phyloP scores from a whole-genome alignment of 1,140 invertebrate species.

The Trinorchestia longiramus region DNA sequence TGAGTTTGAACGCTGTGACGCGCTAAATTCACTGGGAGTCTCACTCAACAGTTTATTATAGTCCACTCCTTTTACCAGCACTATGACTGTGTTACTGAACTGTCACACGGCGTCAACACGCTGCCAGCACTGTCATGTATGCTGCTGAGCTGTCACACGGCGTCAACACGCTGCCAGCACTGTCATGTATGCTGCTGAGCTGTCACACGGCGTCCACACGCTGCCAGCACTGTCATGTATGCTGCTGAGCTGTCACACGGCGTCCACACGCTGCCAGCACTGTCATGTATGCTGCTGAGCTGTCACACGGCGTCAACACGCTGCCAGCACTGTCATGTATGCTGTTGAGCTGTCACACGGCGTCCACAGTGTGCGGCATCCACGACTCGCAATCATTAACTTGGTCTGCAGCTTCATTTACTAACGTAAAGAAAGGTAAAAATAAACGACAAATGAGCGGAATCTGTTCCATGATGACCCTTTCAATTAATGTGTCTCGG shows the following conservation, averaged over 20 bases:
- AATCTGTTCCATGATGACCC: not conserved
- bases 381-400: not conserved
- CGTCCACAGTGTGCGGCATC: not conserved
- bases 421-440: not conserved
- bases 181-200: not conserved
- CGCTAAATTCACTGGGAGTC: not conserved
- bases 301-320: not conserved
- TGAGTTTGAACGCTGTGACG: not conserved
- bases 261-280: not conserved
- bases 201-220: not conserved
- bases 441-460: not conserved
- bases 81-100: not conserved
- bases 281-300: not conserved
- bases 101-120: not conserved
- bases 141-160: not conserved
- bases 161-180: not conserved
- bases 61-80: no score
- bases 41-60: not conserved
- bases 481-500: conserved; percentile 1
- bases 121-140: not conserved
- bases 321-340: not conserved
- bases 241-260: not conserved
- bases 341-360: not conserved
- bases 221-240: not conserved
- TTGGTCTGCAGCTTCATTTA: not conserved